Evolutionary conservation across 2,888 invertebrate genomes (phyloP), one percentile per base, ranked within the genome.

Genomic region (Lordiphosa andalusiaca): DNA sequence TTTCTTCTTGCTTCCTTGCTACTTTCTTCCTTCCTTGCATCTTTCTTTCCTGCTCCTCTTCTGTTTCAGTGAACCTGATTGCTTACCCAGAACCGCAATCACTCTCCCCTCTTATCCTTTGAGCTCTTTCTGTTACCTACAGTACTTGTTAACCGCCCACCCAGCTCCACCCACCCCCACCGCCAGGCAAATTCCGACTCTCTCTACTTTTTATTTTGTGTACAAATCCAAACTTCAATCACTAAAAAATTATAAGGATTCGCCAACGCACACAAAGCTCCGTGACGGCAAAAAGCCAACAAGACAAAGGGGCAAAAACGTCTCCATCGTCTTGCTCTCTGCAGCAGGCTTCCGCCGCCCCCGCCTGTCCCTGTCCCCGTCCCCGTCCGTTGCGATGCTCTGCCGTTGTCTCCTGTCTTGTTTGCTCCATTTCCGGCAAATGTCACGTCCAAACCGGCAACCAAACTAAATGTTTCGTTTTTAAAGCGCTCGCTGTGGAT

Each of bases 381-480:
- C 16, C 9, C 5, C n/a, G 46, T 6, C 19, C 30, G 13, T 9
- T 21, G 46, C 30, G 13, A 6, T 21, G 46, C 6, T 21, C 6
- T 7, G 21, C 21, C 19, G n/a, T 9, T 23, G 21, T 23, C 9
- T n/a, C 13, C 30, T 4, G 9, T 49, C 16, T 23, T 37, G 25
- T 21, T 50, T 47, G 35, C 53, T 56, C 57, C 73, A 71, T 64
- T 73, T 71, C 66, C 53, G 71, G 69, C 56, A 64, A 76, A 70
- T 77, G 76, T 78, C 80, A 77, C 80, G 80, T 63, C 73, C 72
- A 70, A 76, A 70, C 68, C 74, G 67, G 69, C 73, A 74, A 66
- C 61, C 25, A 74, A 76, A 72, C 74, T 70, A 74, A 76, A 78
- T 76, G 75, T 67, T 73, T 64, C 69, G 52, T 57, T 53, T 71